Base-by-base conservation (phyloP, 2,113 vertebrate genomes). In the Paraplagusia blochii region DNA sequence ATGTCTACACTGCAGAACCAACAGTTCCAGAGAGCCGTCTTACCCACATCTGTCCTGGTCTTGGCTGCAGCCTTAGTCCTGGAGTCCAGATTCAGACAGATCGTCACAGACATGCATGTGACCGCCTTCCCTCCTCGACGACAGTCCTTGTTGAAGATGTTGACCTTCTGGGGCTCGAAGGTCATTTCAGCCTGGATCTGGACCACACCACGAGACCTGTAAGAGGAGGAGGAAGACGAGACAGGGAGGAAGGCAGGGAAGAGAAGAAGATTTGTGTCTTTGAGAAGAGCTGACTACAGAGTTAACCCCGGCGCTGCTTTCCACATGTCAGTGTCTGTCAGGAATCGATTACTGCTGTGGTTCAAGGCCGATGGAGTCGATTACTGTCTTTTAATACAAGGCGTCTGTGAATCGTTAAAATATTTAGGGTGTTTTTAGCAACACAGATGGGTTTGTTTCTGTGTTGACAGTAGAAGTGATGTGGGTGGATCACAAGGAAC, bases 121-220 rank as follows among this genome's bases (percentile, higher is more conserved):
- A 95, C 94, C 0, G 95, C 93, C 58, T 92, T 92, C 17, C 94
- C 93, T 0, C 85, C 92, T 49, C 94, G 83, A 47, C 57, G 66
- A 72, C 96, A 99, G 85, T 96, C 93, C 69, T 94, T 93, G 88
- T 92, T 92, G 67, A 98, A 99, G 71, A 98, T 85, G 73, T 99
- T 97, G 77, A 99, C 92, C 79, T 95, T 97, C 72, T 91, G 10
- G 0, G 96, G 97, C 83, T 98, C 92, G 5, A 98, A 98, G 58
- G 60, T 84, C 58, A 95, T 79, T 59, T 85, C 90, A 72, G 92
- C 80, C 0, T 94, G 88, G 77, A 99, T 83, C 61, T 70, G 91
- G 9, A 96, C 86, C 33, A 98, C 94, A 0, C 91, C 92, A n/a
- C 95, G 94, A 60, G 95, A 94, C 97, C 97, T 99, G 56, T 1